Evolutionary conservation across 35 echinoderm and acorn worm genomes (phyloP).

Genomic region (Diadema setosum): DNA sequence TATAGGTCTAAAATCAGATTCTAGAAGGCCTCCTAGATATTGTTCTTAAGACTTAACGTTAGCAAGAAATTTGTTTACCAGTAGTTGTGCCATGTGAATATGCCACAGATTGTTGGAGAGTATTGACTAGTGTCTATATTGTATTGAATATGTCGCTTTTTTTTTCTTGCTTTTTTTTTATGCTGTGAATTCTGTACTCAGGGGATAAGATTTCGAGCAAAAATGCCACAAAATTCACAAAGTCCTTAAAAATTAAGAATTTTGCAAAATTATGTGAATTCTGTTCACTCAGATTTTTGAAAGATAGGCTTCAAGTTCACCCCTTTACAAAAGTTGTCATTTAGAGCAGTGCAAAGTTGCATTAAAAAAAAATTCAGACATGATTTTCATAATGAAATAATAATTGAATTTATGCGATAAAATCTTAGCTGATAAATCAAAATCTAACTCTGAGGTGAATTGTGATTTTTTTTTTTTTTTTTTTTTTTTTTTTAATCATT

Average conservation of each 20-base stretch:
- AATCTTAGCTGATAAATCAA: not conserved
- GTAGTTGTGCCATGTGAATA: not conserved
- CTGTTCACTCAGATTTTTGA: not conserved
- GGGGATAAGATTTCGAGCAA: no score
- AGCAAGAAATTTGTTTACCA: not conserved
- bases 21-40: not conserved
- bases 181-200: no score
- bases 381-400: not conserved
- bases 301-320: not conserved
- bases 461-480: not conserved
- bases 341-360: not conserved
- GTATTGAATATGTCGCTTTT: no score
- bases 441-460: not conserved
- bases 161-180: no score
- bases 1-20: not conserved
- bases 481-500: not conserved
- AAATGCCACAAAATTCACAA: no score
- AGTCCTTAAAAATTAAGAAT: not conserved
- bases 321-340: not conserved
- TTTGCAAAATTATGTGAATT: not conserved
- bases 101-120: not conserved
- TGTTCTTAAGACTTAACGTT: not conserved
- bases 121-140: no score
- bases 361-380: not conserved
- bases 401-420: not conserved